Evolutionary conservation across 2,797 vertebrate genomes (phyloP).

Genomic region (Notolepis coatsorum): DNA sequence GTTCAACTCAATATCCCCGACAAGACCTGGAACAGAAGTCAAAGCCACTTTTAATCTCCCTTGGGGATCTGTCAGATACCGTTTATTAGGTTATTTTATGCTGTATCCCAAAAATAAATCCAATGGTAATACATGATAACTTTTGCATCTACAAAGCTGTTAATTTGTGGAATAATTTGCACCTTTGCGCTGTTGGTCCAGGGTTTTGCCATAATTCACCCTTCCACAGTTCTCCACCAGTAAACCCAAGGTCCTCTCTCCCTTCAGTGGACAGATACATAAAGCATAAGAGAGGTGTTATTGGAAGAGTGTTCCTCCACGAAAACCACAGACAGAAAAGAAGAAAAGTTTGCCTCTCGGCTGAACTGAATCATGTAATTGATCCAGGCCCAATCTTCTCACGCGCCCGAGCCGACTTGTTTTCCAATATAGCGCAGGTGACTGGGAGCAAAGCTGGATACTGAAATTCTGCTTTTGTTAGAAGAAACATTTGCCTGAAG

Average conservation of each 20-base stretch:
- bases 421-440: not conserved
- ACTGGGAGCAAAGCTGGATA: constrained; percentile 1
- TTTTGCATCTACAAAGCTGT: constrained; percentile 21
- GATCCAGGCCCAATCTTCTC: constrained; percentile 1
- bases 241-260: constrained; percentile 80
- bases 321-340: not conserved
- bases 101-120: constrained; percentile 7
- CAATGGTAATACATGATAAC: not conserved
- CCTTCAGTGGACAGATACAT: constrained; percentile 60
- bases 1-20: constrained; percentile 90
- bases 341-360: not conserved
- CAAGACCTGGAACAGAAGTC: constrained; percentile 82
- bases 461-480: constrained; percentile 28
- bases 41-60: constrained; percentile 27
- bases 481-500: constrained; percentile 44
- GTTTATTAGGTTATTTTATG: constrained; percentile 26
- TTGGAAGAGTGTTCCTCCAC: not conserved
- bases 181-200: constrained; percentile 88
- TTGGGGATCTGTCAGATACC: constrained; percentile 12
- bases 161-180: constrained; percentile 7
- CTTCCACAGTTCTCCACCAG: constrained; percentile 87
- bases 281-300: not conserved
- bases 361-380: constrained; percentile 11
- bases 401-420: not conserved
- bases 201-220: constrained; percentile 82